Base-by-base conservation (phyloP, 92 coral and sea anemone species). In the Meandrina meandrites region DNA sequence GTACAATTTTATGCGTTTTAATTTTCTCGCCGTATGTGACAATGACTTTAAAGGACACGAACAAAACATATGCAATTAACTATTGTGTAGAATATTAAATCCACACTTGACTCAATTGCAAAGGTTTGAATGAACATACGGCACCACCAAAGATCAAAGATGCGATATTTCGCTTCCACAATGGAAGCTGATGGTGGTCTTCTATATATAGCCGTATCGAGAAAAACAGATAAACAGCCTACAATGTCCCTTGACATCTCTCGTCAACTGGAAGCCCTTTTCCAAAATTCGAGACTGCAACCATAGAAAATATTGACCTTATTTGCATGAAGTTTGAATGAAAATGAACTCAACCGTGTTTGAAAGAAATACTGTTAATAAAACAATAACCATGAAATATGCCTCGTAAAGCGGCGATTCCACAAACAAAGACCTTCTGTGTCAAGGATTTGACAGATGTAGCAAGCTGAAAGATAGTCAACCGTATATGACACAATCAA, bases 181-280 rank as follows among this genome's bases (percentile, higher is more conserved):
- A 79, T 69, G 15, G 58, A 73, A 77, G 40, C 30, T 56, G 80
- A 70, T 71, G 88, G 83, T 80, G 88, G 91, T 82, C 83, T 28
- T 70, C 96, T 90, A 92, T 86, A 89, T 86, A 86, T 94, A 94
- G 93, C 72, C 82, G n/a, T 51, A 81, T 58, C 81, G 84, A 85
- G 75, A 81, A 88, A 79, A 75, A 90, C 87, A 88, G 90, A 90
- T 92, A 90, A 90, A 92, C 95, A 92, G 74, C 84, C 88, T 82
- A 90, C 93, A 92, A 18, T 57, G 80, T 78, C 85, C 19, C 57
- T 84, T 82, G 91, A 76, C 88, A 92, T 88, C 77, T 45, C 82
- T 76, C 76, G 88, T 85, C 83, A 77, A 35, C 56, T 70, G 14
- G 57, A 76, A 60, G 81, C 58, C 31, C 81, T 28, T 57, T 34